Percentiles rank a stretch among this genome's conserved stretches.
Evolutionary conservation across 2,113 vertebrate species (phyloP).

Genomic region (Mugil cephalus): DNA sequence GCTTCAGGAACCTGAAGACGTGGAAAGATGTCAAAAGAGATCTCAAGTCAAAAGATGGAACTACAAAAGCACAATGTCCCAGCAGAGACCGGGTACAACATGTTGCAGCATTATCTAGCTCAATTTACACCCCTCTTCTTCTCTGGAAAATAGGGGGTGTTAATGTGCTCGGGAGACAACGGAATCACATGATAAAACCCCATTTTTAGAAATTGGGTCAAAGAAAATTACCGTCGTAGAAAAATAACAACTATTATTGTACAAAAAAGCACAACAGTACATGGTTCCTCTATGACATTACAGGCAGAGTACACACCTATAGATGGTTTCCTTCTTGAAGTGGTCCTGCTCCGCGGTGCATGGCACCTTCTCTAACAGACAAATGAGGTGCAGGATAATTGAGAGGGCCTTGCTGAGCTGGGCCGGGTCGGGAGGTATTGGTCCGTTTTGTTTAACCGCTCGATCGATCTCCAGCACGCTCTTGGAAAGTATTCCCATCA

Average conservation of each 20-base stretch:
- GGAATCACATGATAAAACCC: not conserved
- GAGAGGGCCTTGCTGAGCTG: slow-evolving; percentile 98
- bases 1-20: slow-evolving; percentile 89
- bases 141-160: not conserved
- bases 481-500: slow-evolving; percentile 97
- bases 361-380: slow-evolving; percentile 96
- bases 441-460: slow-evolving; percentile 89
- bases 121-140: not conserved
- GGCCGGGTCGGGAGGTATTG: slow-evolving; percentile 88
- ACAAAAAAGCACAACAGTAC: not conserved
- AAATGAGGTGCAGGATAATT: slow-evolving; percentile 98
- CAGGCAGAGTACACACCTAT: slow-evolving; percentile 72
- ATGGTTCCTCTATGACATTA: too few relatives aligned
- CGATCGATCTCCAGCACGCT: slow-evolving; percentile 97
- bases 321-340: slow-evolving; percentile 98
- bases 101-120: not conserved
- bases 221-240: slow-evolving; percentile 7
- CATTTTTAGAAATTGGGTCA: slow-evolving; percentile 11
- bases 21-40: not conserved
- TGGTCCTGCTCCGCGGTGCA: slow-evolving; percentile 95
- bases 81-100: not conserved
- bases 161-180: not conserved
- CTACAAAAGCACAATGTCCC: not conserved
- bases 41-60: not conserved
- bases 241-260: not conserved